Evolutionary conservation across 2,888 invertebrate species (phyloP).

Genomic region (Ormyrus thymus): DNA sequence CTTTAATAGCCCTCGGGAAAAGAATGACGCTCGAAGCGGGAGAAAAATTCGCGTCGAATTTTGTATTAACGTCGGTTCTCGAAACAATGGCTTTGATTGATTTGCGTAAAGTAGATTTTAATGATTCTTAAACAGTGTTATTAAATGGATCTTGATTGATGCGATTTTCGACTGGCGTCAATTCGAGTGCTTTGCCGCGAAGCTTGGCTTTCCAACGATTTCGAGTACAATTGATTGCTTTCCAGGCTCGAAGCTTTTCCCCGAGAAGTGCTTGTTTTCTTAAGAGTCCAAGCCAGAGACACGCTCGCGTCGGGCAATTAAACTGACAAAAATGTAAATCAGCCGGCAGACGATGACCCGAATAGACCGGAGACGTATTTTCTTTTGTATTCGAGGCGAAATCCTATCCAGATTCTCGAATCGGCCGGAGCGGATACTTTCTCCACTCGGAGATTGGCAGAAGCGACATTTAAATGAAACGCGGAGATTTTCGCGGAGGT

Average conservation of each 20-base stretch:
- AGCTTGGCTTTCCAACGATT: no score
- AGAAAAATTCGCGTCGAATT: no score
- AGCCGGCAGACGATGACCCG: constrained; percentile 18
- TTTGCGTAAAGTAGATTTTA: no score
- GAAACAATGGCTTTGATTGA: no score
- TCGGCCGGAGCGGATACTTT: constrained; percentile 43
- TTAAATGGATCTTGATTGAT: no score
- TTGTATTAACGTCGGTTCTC: no score
- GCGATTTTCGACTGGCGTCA: background rate
- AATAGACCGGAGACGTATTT: constrained; percentile 51
- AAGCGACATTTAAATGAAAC: constrained; percentile 47
- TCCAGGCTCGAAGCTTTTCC: no score
- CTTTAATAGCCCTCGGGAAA: constrained; percentile 11
- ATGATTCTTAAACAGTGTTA: no score
- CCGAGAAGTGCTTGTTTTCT: no score
- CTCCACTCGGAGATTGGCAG: constrained; percentile 33
- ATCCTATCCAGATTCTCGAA: constrained; percentile 55
- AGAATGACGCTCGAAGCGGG: background rate
- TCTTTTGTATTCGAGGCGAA: constrained; percentile 58
- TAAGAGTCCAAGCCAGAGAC: no score
- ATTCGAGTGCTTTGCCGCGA: background rate
- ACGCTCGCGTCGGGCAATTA: constrained; percentile 5
- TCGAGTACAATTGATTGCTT: no score
- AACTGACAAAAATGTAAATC: constrained; percentile 32
- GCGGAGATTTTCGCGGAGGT: constrained; percentile 16